Evolutionary conservation across 1,140 invertebrate genomes (phyloP).

Genomic region (Gonioctena quinquepunctata): DNA sequence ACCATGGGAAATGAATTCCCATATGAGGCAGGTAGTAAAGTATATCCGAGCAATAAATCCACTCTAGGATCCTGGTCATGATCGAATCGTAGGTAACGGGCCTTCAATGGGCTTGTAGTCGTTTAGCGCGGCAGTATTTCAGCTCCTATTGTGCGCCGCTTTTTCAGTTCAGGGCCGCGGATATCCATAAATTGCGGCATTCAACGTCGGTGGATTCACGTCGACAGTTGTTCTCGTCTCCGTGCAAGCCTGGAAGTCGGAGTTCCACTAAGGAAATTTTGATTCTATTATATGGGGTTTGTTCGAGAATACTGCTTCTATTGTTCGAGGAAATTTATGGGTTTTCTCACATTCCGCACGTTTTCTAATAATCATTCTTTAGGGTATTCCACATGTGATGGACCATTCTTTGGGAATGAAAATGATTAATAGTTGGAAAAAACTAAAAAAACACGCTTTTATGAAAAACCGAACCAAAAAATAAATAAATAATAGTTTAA

Average conservation of each 20-base stretch:
- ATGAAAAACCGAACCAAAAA: too few species aligned
- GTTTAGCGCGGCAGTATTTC: constrained; percentile 11
- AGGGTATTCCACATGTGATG: too few species aligned
- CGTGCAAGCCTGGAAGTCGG: not conserved
- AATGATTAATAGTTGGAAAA: too few species aligned
- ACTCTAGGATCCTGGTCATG: not conserved
- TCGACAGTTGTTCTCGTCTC: constrained; percentile 2
- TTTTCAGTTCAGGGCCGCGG: not conserved
- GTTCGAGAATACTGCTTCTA: not conserved
- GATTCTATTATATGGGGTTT: not conserved
- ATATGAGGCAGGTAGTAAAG: constrained; percentile 9
- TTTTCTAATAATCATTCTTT: too few species aligned
- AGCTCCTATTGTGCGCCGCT: not conserved
- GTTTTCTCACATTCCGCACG: not conserved
- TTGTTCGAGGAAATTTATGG: not conserved
- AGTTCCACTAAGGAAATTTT: not conserved
- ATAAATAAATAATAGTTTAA: too few species aligned
- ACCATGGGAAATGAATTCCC: not conserved
- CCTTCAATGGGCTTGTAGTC: constrained; percentile 11
- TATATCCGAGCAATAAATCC: constrained; percentile 10
- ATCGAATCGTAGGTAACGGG: constrained; percentile 12
- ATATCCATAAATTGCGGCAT: constrained; percentile 2
- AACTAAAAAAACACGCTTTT: too few species aligned
- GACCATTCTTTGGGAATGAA: too few species aligned
- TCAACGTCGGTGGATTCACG: not conserved